These are phyloP conservation scores for Pantherophis guttatus DNA, from an alignment of 2,113 vertebrate genomes.

Conservation along the genomic window DNA sequence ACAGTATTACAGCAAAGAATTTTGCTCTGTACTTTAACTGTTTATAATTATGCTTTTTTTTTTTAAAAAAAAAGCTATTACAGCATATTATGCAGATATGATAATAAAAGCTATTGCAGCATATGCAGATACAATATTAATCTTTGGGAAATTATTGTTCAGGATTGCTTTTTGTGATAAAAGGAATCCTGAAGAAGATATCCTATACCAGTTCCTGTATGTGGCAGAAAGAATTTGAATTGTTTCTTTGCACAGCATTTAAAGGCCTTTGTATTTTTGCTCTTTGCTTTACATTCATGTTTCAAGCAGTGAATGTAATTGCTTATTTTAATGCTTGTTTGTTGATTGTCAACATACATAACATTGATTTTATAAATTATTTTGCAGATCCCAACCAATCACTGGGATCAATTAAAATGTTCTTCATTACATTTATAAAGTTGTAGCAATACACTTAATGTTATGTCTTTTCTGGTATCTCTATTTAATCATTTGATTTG, in stretches of 20 bases:
- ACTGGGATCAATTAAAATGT: background rate
- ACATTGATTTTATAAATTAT: background rate
- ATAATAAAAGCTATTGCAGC: background rate
- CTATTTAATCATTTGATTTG: background rate
- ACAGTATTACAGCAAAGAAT: background rate
- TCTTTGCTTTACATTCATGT: slow-evolving; percentile 1
- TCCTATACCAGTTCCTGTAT: slow-evolving; percentile 6
- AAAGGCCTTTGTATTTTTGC: background rate
- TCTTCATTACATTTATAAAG: background rate
- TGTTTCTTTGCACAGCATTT: background rate
- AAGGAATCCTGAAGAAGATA: slow-evolving; percentile 22
- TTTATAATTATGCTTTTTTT: background rate
- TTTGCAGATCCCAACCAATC: background rate
- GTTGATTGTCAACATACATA: background rate
- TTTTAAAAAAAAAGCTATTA: background rate
- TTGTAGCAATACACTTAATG: background rate
- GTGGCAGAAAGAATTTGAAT: slow-evolving; percentile 16
- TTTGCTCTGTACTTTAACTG: background rate
- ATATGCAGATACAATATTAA: background rate
- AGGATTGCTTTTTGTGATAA: slow-evolving; percentile 18
- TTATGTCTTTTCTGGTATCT: slow-evolving; percentile 11
- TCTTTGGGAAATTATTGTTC: slow-evolving; percentile 26
- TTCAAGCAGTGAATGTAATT: background rate
- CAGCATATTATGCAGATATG: background rate
- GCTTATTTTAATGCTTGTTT: slow-evolving; percentile 17